Conservation (phyloP, 64 coral and sea anemone species). For the Catalaphyllia jardinei region DNA sequence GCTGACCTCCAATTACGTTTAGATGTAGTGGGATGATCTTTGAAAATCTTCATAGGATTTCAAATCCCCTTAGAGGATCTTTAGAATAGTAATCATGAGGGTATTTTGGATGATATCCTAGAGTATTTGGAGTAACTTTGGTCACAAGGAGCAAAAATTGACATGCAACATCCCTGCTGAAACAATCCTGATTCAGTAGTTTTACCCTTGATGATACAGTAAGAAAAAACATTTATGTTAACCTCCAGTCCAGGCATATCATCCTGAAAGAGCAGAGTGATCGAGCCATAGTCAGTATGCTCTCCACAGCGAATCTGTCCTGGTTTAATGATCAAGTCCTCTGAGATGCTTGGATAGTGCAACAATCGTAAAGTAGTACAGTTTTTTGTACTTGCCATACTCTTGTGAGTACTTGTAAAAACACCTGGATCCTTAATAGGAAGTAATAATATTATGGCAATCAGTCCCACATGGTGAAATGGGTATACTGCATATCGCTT, state of each 20-base stretch:
- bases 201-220: not conserved
- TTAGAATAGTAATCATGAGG: no score
- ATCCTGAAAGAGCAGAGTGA: conserved; percentile 65
- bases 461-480: no score
- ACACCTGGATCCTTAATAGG: not conserved
- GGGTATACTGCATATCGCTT: no score
- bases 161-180: not conserved
- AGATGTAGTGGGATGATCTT: no score
- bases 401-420: conserved; percentile 27
- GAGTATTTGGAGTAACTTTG: no score
- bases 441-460: not conserved
- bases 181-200: not conserved
- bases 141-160: no score
- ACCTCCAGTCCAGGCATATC: conserved; percentile 59
- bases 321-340: conserved; percentile 20
- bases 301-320: conserved; percentile 74
- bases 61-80: no score
- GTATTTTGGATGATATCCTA: no score
- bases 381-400: conserved; percentile 15
- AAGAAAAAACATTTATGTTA: not conserved
- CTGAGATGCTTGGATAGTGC: conserved; percentile 18
- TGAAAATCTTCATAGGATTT: no score
- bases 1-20: no score
- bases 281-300: conserved; percentile 61
- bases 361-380: conserved; percentile 46